Evolutionary conservation across 2,113 vertebrate species (phyloP).

Genomic region (Copsychus sechellarum): DNA sequence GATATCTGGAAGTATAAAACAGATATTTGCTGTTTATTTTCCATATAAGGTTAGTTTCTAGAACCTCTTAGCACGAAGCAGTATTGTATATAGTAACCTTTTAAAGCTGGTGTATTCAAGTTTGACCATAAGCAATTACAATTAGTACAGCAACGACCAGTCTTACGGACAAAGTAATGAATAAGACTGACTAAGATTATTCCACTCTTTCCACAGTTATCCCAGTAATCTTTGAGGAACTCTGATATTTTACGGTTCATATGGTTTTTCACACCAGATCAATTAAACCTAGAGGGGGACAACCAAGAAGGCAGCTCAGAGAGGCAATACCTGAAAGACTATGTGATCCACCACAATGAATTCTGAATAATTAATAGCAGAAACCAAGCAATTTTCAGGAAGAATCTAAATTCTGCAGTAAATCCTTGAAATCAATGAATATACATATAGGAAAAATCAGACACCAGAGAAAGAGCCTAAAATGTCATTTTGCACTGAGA

Average conservation of each 20-base stretch:
- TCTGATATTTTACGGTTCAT: accelerated
- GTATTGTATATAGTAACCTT: neutral
- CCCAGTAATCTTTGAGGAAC: neutral
- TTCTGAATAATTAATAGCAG: neutral
- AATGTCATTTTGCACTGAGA: neutral
- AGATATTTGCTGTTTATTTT: neutral
- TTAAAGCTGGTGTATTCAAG: neutral
- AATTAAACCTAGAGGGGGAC: neutral
- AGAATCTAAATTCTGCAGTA: neutral
- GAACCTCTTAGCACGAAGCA: neutral
- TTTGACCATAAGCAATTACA: neutral
- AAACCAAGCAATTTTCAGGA: neutral
- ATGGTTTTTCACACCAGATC: neutral
- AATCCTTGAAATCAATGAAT: neutral
- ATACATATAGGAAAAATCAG: neutral
- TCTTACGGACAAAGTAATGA: neutral
- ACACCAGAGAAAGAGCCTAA: neutral
- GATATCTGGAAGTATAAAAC: neutral
- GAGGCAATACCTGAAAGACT: neutral
- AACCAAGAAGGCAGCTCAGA: neutral
- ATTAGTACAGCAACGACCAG: neutral
- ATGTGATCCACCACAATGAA: neutral
- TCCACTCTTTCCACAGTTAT: neutral
- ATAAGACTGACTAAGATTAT: neutral
- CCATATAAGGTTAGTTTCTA: neutral